Base-by-base conservation (phyloP, 2,888 invertebrate genomes). In the Drosophila birchii region DNA sequence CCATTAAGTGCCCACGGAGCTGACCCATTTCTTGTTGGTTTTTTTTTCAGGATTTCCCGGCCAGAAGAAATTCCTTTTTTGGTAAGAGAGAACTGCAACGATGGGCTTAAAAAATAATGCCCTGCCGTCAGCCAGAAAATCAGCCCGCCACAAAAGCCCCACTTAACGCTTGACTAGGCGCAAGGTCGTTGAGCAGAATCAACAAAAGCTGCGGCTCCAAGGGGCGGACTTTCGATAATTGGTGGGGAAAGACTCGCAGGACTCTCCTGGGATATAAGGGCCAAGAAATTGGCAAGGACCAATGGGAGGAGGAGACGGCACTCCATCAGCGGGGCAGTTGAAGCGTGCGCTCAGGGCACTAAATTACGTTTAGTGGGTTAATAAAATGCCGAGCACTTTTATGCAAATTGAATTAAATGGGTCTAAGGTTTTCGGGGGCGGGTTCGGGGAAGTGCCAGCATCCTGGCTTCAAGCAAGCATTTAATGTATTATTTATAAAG, bases 401-500 rank as follows among this genome's bases (percentile, higher is more conserved):
- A 82, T 87, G 82, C 82, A 82, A 82, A 82, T 82, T 82, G 80
- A 87, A 82, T 82, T 82, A 82, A 88, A 82, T 88, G 64, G 74
- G 68, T 20, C 51, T 44, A 67, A 44, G 67, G 44, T 18, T 38
- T 67, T 41, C 6, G 32, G 59, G 32, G 23, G 12, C 14, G 12
- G 26, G 34, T 16, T 14, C 53, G 4, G 39, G 39, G 26, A 51
- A 12, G 41, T 11, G 23, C 20, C 72, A 47, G 72, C 45, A 47
- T 54, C 54, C 47, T 26, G 61, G 26, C 61, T 29, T 55, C 34
- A 41, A 43, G 34, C 68, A 59, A 55, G 71, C 77, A 85, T 77
- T 81, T 87, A 85, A 84, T 88, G 84, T 84, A 84, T 84, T 84
- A 84, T 84, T 86, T 84, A 88, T 86, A 83, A 86, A 86, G 84